phyloP scores from a whole-genome alignment of 2,888 invertebrate species.

The Pseudococcus longispinus region DNA sequence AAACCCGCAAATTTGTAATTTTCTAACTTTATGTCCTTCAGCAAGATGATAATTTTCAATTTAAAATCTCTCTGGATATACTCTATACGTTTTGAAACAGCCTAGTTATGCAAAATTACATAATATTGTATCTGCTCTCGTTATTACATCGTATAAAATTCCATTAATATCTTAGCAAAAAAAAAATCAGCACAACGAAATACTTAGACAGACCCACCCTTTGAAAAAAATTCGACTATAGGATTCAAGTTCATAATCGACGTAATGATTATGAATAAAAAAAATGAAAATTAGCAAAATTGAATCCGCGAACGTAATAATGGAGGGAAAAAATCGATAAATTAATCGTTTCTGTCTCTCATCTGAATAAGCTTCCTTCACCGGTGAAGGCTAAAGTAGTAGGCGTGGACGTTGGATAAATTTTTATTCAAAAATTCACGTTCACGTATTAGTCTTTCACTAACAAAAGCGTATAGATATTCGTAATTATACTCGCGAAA shows the following conservation, averaged over 20 bases:
- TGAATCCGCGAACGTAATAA: not conserved
- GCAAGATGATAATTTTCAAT: not conserved
- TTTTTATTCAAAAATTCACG: conserved; percentile 23
- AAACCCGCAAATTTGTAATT: not conserved
- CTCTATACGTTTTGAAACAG: not conserved
- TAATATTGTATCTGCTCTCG: not conserved
- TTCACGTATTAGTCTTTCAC: not conserved
- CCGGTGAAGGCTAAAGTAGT: conserved; percentile 1
- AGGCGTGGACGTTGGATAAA: not conserved
- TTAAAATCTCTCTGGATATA: conserved; percentile 1
- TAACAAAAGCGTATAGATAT: not conserved
- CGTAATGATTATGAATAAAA: not conserved
- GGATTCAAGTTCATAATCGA: not conserved
- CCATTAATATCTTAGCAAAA: not conserved
- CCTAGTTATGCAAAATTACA: not conserved
- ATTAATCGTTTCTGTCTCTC: conserved; percentile 20
- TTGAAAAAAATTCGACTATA: not conserved
- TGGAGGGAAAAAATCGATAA: not conserved
- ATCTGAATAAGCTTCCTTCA: not conserved
- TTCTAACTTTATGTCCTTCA: not conserved
- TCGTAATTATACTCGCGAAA: not conserved
- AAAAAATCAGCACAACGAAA: not conserved
- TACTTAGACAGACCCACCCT: not conserved
- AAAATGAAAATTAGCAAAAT: not conserved
- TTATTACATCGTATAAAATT: not conserved